These are phyloP conservation scores for Stichodactyla helianthus DNA, from an alignment of 64 coral and sea anemone genomes.

Conservation along the genomic window DNA sequence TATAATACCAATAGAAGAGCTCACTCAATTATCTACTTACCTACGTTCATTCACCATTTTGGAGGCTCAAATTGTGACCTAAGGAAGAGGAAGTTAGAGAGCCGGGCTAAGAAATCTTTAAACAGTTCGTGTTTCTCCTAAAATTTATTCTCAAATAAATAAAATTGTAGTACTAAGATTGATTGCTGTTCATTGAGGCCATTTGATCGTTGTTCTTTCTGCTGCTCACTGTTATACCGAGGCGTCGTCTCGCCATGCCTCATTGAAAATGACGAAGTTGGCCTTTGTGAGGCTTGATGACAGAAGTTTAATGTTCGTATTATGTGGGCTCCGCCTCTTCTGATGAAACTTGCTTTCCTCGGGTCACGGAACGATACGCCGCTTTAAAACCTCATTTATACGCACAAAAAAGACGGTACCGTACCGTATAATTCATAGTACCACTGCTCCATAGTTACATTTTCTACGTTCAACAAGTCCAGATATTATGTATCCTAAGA, in stretches of 20 bases:
- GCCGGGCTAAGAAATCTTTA: not conserved
- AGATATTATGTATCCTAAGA: too few relatives aligned
- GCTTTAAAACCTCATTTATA: not conserved
- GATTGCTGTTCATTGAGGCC: too few relatives aligned
- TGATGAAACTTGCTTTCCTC: not conserved
- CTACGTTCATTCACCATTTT: not conserved
- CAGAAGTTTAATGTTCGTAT: not conserved
- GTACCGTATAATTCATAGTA: too few relatives aligned
- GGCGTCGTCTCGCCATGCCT: not conserved
- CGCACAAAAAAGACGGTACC: not conserved
- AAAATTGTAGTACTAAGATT: not conserved
- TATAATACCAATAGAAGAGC: constrained; percentile 13
- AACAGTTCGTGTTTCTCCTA: not conserved
- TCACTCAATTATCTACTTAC: constrained; percentile 23
- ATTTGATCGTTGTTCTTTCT: not conserved
- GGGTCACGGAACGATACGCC: constrained; percentile 3
- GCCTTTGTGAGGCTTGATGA: not conserved
- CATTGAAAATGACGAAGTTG: not conserved
- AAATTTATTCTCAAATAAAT: not conserved
- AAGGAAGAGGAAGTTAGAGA: not conserved
- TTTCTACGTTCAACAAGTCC: too few relatives aligned
- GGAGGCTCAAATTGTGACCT: not conserved
- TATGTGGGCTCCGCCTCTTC: not conserved
- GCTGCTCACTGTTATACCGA: not conserved
- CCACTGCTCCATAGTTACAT: too few relatives aligned